phyloP scores from a whole-genome alignment of 1,140 invertebrate species.

The Apis cerana region DNA sequence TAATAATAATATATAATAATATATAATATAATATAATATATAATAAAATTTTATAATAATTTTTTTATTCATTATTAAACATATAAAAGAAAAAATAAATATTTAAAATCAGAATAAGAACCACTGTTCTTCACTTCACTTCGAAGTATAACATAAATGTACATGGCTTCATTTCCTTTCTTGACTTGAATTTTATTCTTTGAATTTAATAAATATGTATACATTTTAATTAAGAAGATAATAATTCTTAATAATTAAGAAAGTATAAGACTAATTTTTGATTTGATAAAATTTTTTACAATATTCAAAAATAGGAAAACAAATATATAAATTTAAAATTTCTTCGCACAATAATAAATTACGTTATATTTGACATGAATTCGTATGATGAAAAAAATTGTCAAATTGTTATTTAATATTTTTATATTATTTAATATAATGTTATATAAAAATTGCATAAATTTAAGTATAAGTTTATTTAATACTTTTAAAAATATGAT shows the following conservation, averaged over 20 bases:
- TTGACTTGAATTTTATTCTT: too few species aligned
- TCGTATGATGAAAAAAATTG: neutral
- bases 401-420: too few species aligned
- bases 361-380: neutral
- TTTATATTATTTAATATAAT: too few species aligned
- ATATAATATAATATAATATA: too few species aligned
- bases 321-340: neutral
- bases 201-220: neutral
- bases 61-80: too few species aligned
- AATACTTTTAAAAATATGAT: neutral
- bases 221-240: neutral
- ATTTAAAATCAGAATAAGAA: neutral
- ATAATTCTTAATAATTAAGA: constrained; percentile 23
- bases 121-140: neutral
- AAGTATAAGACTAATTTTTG: constrained; percentile 26
- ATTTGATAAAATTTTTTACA: constrained; percentile 3
- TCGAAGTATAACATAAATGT: constrained; percentile 1
- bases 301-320: neutral
- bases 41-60: neutral
- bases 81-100: neutral
- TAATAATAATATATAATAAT: too few species aligned
- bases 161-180: constrained; percentile 13
- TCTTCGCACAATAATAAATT: neutral
- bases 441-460: neutral
- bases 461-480: neutral